Evolutionary conservation across 2,797 vertebrate species (phyloP), one percentile per base, ranked within the genome.

Genomic region (Periophthalmus magnuspinnatus): DNA sequence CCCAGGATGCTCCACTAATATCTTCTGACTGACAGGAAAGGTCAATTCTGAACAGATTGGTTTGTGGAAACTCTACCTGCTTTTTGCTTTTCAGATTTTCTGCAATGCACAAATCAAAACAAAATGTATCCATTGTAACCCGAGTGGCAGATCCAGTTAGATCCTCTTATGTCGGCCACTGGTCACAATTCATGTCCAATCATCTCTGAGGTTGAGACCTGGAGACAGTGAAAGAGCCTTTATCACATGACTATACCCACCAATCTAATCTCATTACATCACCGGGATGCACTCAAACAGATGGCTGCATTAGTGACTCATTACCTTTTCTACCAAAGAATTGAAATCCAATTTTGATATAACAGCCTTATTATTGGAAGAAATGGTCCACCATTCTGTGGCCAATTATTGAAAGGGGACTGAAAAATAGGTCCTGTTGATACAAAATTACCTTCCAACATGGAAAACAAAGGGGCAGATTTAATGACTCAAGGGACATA

Each of bases 321-420:
- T 76, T 73, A 75, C 69, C 60, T 64, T 58, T 32, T 38, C 34
- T 59, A 59, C 56, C 64, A 67, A 71, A 72, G 69, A 62, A 65
- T 19, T 45, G 47, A 77, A 72, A 81, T 77, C 59, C 69, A 67
- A 56, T 68, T 76, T 67, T 57, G 60, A 78, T 64, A 56, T 54
- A 34, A 72, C 54, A 74, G 69, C 57, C 64, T 67, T 59, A 72
- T 73, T 71, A 71, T 57, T 16, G 34, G 68, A 62, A 65, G 58
- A 78, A 64, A 70, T 38, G 22, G 21, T 63, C 24, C 5, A 58
- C 69, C 69, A 22, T 59, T 65, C 24, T 21, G 68, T 32, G 6
- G 32, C 34, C 50, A 47, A 68, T 60, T 58, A 68, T 47, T 50
- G 33, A 63, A 56, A 45, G 48, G 54, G 48, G 63, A 72, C 50